Base-by-base conservation (phyloP, 2,113 vertebrate species). In the Peromyscus leucopus region DNA sequence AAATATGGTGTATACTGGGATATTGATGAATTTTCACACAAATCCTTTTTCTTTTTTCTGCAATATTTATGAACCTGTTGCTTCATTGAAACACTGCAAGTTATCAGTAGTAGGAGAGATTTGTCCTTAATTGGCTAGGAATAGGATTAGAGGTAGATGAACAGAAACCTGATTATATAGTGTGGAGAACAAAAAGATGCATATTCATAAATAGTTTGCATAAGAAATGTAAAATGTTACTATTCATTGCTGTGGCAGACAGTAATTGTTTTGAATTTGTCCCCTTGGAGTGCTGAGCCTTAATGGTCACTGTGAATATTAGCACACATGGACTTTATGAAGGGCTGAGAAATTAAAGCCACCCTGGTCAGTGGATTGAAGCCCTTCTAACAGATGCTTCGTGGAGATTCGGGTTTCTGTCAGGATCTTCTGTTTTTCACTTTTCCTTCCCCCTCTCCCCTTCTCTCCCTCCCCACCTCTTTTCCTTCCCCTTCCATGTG, bases 21-120 rank as follows among this genome's bases (percentile, higher is more conserved):
- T 42, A 78, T 95, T 86, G 19, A 72, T 76, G n/a, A 76, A 76
- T 83, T 92, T 96, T 12, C 55, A 39, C 5, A 5, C 7, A 61
- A 42, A 19, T 92, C 4, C 31, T 80, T 83, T 63, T 83, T 67
- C 12, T 65, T 2, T 24, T 74, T 88, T 57, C 46, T 3, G 15
- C 10, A 2, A 24, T 87, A 33, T 48, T 91, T 89, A 7, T 69
- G 4, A 71, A 63, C 33, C 31, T 65, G 2, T 28, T 85, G 21
- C 39, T 96, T 92, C 72, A 95, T 39, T 48, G 39, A 67, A 93
- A n/a, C 57, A 63, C 79, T 67, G n/a, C 48, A 89, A 94, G 79
- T 75, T 57, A 92, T 19, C 1, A 33, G n/a, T 10, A 93, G 5
- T 28, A 67, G 48, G 24, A 69, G 33, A 6, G 15, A 3, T 74